phyloP scores from a whole-genome alignment of 2,113 vertebrate genomes.

The Spermophilus dauricus region DNA sequence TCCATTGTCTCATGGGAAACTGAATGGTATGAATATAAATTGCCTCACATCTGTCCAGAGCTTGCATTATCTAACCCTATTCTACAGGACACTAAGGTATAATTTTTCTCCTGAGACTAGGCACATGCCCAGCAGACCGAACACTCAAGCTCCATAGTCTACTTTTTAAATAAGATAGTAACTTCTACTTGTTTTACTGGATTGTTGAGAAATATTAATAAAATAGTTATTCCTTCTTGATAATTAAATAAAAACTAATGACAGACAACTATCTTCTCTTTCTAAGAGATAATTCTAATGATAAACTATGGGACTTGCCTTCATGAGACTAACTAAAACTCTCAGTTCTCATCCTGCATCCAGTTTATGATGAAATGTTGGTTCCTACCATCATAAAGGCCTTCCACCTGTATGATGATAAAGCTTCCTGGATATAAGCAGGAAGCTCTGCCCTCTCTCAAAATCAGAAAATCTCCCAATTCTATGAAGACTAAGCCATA shows the following conservation, averaged over 20 bases:
- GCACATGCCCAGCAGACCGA: neutral
- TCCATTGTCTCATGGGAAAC: neutral
- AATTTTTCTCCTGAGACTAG: neutral
- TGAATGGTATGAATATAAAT: neutral
- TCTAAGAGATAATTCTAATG: conserved; percentile 23
- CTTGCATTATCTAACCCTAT: neutral
- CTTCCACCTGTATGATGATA: neutral
- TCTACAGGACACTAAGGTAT: neutral
- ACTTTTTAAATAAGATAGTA: neutral
- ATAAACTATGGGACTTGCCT: conserved; percentile 35
- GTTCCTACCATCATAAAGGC: neutral
- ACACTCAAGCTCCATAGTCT: neutral
- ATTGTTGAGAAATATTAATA: neutral
- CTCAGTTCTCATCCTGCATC: neutral
- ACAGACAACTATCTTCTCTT: conserved; percentile 4
- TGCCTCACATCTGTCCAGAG: neutral
- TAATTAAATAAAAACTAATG: conserved; percentile 41
- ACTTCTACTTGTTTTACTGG: conserved; percentile 44
- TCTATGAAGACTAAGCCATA: neutral
- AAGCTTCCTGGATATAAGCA: neutral
- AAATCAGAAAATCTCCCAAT: neutral
- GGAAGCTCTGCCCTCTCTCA: neutral
- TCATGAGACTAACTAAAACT: neutral
- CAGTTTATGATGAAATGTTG: neutral
- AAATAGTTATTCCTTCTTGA: neutral